Evolutionary conservation across 2,113 vertebrate species (phyloP).

Genomic region (Odontophorus gujanensis): DNA sequence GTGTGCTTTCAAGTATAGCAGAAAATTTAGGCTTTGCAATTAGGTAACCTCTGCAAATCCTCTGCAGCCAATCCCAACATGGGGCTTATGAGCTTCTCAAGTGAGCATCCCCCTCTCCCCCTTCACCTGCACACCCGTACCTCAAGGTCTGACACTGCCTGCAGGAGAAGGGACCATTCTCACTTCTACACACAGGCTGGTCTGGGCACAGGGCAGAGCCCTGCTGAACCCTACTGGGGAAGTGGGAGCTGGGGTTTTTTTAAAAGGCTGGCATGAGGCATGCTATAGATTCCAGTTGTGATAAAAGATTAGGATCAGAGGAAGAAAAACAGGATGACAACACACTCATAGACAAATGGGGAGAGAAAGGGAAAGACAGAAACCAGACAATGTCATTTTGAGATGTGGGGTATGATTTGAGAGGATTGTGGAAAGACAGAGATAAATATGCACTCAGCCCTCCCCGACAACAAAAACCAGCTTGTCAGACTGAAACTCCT

Average conservation of each 20-base stretch:
- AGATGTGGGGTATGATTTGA: constrained; percentile 38
- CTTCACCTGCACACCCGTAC: accelerated
- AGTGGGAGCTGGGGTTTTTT: not conserved
- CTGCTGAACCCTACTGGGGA: not conserved
- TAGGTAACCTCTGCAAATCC: not conserved
- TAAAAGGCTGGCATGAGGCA: not conserved
- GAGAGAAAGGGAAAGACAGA: constrained; percentile 7
- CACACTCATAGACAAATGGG: not conserved
- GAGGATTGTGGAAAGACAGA: constrained; percentile 48
- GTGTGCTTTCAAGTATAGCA: not conserved
- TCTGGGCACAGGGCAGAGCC: not conserved
- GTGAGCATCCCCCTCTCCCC: not conserved
- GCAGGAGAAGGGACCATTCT: not conserved
- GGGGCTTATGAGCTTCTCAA: not conserved
- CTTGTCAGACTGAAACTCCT: constrained; percentile 57
- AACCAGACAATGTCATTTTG: not conserved
- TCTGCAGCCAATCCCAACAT: no score
- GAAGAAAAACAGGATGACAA: constrained; percentile 43
- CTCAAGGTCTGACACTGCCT: not conserved
- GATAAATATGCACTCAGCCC: constrained; percentile 8
- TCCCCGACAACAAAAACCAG: not conserved
- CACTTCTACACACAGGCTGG: not conserved
- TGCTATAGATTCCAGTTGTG: not conserved
- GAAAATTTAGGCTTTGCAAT: not conserved
- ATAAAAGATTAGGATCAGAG: constrained; percentile 55